Evolutionary conservation across 2,888 invertebrate genomes (phyloP).

Genomic region (Mythimna albipuncta): DNA sequence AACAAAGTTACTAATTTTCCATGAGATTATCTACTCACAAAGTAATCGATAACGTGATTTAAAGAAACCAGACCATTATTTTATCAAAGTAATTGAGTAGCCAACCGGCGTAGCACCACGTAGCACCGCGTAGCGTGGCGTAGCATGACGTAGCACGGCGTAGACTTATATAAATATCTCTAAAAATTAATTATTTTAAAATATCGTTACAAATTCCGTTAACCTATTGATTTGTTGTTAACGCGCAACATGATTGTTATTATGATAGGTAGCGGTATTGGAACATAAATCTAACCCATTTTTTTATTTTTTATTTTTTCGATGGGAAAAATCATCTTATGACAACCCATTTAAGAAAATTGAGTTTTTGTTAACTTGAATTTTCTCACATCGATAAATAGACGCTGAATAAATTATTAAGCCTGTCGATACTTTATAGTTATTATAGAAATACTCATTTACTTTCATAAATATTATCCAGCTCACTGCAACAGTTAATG

Average conservation of each 20-base stretch:
- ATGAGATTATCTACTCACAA: neutral
- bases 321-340: too few relatives aligned
- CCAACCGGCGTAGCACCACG: slow-evolving; percentile 11
- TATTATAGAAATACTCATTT: neutral
- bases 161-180: neutral
- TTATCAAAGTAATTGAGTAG: slow-evolving; percentile 1
- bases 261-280: neutral
- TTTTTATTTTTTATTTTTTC: too few relatives aligned
- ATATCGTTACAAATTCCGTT: neutral
- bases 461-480: slow-evolving; percentile 1
- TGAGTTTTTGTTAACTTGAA: neutral
- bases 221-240: neutral
- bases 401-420: neutral
- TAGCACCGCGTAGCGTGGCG: neutral
- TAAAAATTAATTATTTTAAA: neutral
- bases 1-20: neutral
- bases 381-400: neutral
- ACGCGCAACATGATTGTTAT: neutral
- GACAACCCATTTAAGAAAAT: neutral
- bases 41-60: neutral
- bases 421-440: neutral
- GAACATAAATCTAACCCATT: neutral
- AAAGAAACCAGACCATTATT: too few relatives aligned
- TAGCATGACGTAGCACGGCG: slow-evolving; percentile 31
- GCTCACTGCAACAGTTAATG: slow-evolving; percentile 24